Evolutionary conservation across 2,888 invertebrate genomes (phyloP).

Genomic region (Ligdia adustata): DNA sequence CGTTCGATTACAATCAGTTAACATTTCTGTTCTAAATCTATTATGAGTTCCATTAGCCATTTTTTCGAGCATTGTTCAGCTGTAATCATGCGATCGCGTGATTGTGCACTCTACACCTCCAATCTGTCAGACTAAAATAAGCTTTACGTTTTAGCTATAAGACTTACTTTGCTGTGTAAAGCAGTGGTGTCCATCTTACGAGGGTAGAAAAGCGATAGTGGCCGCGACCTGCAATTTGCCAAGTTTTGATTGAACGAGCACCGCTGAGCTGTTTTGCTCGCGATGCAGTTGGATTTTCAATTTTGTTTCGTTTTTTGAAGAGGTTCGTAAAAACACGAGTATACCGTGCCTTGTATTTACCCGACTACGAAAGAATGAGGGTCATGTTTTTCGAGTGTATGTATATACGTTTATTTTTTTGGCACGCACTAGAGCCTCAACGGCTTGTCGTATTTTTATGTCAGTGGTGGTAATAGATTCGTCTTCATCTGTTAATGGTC

Average conservation of each 20-base stretch:
- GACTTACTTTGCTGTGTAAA: background rate
- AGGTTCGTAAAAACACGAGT: no score
- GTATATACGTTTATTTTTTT: no score
- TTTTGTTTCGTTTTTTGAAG: constrained; percentile 8
- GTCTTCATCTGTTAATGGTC: no score
- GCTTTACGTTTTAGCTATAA: constrained; percentile 4
- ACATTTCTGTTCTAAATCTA: constrained; percentile 53
- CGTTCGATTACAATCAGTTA: constrained; percentile 35
- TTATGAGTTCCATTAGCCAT: constrained; percentile 52
- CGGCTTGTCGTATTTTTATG: no score
- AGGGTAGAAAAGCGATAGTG: constrained; percentile 29
- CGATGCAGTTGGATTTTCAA: constrained; percentile 16
- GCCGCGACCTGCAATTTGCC: constrained; percentile 40
- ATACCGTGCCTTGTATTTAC: background rate
- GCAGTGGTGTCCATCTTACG: constrained; percentile 20
- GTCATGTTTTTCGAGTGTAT: no score
- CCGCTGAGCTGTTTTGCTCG: constrained; percentile 8
- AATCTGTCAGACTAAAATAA: constrained; percentile 2
- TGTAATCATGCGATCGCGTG: constrained; percentile 44
- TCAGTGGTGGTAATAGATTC: no score
- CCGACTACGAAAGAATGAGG: no score
- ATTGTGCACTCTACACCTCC: constrained; percentile 28
- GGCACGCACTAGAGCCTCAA: no score
- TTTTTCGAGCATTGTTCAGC: constrained; percentile 37
- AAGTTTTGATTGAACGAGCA: constrained; percentile 40